A percentile compares a stretch with the other conserved stretches of the same genome.
These are phyloP conservation scores for Hoplodrina blanda DNA, from an alignment of 2,888 invertebrate species.

Conservation along the genomic window DNA sequence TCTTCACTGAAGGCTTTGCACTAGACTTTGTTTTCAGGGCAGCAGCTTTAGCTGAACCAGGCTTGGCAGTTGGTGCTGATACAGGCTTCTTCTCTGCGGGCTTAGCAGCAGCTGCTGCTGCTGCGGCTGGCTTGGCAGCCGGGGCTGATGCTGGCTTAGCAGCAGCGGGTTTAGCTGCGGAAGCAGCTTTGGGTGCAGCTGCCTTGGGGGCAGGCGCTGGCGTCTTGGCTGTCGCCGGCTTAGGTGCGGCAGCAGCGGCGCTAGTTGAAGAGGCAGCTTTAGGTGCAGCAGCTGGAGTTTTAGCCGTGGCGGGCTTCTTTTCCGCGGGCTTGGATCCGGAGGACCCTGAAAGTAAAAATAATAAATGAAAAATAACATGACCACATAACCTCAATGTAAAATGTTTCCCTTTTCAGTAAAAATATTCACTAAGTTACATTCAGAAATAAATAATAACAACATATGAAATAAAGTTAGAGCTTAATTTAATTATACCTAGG, in stretches of 20 bases:
- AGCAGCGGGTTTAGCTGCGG: slow-evolving; percentile 83
- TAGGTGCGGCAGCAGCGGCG: slow-evolving; percentile 72
- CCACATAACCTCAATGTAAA: slow-evolving; percentile 70
- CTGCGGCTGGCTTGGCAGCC: slow-evolving; percentile 85
- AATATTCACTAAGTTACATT: not conserved
- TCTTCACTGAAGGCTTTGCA: slow-evolving; percentile 88
- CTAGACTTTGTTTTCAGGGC: slow-evolving; percentile 88
- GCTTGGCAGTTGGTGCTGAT: slow-evolving; percentile 85
- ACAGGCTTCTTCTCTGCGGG: slow-evolving; percentile 84
- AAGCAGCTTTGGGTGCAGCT: slow-evolving; percentile 80
- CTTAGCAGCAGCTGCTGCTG: slow-evolving; percentile 81
- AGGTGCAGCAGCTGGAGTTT: slow-evolving; percentile 86
- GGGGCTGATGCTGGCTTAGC: slow-evolving; percentile 87
- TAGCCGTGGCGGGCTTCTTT: slow-evolving; percentile 84
- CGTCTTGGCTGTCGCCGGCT: slow-evolving; percentile 82
- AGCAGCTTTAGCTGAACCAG: slow-evolving; percentile 89
- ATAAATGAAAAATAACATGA: slow-evolving; percentile 10
- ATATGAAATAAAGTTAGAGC: not conserved
- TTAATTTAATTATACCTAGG: not conserved
- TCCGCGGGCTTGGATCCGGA: slow-evolving; percentile 86
- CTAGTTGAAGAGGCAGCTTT: slow-evolving; percentile 79
- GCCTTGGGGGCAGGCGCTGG: slow-evolving; percentile 86
- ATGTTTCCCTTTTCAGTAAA: not conserved
- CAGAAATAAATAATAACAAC: not conserved
- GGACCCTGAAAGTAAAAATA: slow-evolving; percentile 71